These are phyloP conservation scores for Corythornis vintsioides DNA, from an alignment of 2,113 vertebrate genomes.

Conservation along the genomic window DNA sequence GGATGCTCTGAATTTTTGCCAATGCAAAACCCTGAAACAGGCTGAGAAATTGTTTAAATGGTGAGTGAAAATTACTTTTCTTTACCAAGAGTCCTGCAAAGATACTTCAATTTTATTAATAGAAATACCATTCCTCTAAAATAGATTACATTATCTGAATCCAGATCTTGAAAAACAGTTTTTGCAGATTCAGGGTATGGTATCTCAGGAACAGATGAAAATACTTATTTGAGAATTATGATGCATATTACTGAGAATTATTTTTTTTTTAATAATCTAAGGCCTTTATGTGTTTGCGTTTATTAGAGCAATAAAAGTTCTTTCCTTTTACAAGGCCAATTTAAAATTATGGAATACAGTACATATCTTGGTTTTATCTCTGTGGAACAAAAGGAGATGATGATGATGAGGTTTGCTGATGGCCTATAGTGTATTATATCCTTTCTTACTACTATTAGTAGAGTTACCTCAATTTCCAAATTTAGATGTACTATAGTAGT, in stretches of 20 bases:
- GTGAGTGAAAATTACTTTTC: background rate
- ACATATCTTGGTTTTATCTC: background rate
- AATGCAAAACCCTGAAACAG: background rate
- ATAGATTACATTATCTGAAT: background rate
- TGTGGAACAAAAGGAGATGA: background rate
- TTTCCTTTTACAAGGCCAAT: background rate
- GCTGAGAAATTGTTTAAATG: background rate
- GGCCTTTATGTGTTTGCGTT: background rate
- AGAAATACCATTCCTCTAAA: background rate
- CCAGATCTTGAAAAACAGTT: background rate
- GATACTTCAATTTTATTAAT: background rate
- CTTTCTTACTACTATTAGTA: background rate
- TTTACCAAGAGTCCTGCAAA: background rate
- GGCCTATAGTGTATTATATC: background rate
- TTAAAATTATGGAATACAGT: background rate
- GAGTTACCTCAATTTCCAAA: background rate
- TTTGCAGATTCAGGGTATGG: background rate
- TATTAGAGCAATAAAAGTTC: background rate
- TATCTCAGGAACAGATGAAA: background rate
- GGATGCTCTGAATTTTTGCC: background rate
- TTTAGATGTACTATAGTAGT: background rate
- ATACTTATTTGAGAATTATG: background rate
- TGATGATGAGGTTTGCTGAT: background rate
- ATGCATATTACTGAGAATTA: background rate
- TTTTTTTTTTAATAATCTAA: background rate